Base-by-base conservation (phyloP, 1,140 invertebrate genomes). In the Lerema accius region DNA sequence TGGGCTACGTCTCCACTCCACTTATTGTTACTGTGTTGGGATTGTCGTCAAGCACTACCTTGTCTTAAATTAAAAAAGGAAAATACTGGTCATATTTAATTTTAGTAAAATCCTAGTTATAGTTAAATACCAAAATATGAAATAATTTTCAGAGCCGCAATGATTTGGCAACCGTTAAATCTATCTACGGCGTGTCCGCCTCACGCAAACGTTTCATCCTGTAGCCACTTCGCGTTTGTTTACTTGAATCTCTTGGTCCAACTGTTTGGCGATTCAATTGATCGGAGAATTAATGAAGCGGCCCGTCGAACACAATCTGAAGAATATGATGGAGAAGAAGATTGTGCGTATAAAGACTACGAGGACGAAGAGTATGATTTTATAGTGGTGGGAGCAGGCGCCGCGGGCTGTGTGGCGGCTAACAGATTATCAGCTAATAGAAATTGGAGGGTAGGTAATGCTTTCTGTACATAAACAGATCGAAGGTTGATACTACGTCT, bases 361-460 rank as follows among this genome's bases (percentile, higher is more conserved):
- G 35, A 45, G 0, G 23, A 51, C 4, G 51, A 61, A n/a, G 69
- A 67, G 5, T 79, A 73, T 32, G 80, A 82, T 45, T 82, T 80
- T 19, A 76, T 80, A 9, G 73, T 80, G 14, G 72, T 77, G 0
- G 79, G 76, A 0, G 77, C 71, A 0, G 77, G 80, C 0, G 37
- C 73, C 0, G 66, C 79, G 4, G 78, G 81, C 0, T 78, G 80
- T 40, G 95, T 96, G 1, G 68, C 96, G 16, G 95, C 95, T 0
- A 95, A 93, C 68, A 70, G 91, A 42, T 67, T 93, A n/a, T 82
- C 84, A 3, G 91, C 92, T 50, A 69, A 91, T 37, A 80, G 84
- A 11, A 71, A 91, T 15, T 93, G 91, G 92, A 92, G 84, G 59
- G 92, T 95, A 49, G 16, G 63, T 14, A n/a, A n/a, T n/a, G n/a